A percentile compares a stretch with the other conserved stretches of the same genome.
Evolutionary conservation across 2,888 invertebrate species (phyloP).

Genomic region (Chrysina gloriosa): DNA sequence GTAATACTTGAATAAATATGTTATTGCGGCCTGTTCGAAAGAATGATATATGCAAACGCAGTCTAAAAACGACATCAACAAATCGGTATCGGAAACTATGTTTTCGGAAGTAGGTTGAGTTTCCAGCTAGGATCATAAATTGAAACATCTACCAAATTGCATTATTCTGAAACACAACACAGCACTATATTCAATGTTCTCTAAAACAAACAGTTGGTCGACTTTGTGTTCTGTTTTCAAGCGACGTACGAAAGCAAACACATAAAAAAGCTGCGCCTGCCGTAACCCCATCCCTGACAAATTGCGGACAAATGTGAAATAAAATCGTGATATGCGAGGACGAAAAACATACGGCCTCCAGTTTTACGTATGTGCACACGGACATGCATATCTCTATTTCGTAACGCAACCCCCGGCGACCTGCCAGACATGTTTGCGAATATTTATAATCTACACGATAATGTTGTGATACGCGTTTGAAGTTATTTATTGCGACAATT

Average conservation of each 20-base stretch:
- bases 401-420: conserved; percentile 40
- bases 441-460: conserved; percentile 49
- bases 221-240: background rate
- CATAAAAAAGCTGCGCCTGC: conserved; percentile 5
- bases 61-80: too few relatives aligned
- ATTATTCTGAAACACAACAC: too few relatives aligned
- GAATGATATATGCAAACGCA: too few relatives aligned
- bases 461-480: conserved; percentile 44
- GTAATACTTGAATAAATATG: too few relatives aligned
- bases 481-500: conserved; percentile 45
- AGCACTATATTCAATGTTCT: background rate
- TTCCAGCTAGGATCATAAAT: too few relatives aligned
- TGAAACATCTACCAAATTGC: too few relatives aligned
- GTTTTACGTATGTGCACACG: conserved; percentile 14
- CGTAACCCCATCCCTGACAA: conserved; percentile 42
- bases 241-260: conserved; percentile 4
- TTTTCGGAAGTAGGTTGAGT: too few relatives aligned
- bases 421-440: conserved; percentile 46
- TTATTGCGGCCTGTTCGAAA: too few relatives aligned
- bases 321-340: conserved; percentile 44
- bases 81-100: too few relatives aligned
- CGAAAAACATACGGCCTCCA: conserved; percentile 47
- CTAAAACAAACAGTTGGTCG: background rate
- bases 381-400: conserved; percentile 39
- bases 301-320: conserved; percentile 49